Percentiles rank a stretch among this genome's conserved stretches.
phyloP scores from a whole-genome alignment of 2,888 invertebrate genomes.

The Dyspetes luteomarginatus region DNA sequence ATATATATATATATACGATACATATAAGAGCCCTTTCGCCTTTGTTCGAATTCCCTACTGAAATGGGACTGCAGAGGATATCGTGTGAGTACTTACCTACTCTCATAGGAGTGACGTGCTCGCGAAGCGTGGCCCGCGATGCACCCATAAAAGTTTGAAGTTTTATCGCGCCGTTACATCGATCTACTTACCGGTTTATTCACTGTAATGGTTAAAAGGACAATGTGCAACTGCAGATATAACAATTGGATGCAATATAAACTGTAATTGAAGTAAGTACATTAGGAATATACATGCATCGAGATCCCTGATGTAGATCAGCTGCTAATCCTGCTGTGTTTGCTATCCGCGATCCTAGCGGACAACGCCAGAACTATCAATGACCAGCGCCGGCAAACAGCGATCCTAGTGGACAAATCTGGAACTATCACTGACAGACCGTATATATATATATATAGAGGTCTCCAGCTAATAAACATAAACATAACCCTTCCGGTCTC shows the following conservation, averaged over 20 bases:
- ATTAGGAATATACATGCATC: conserved; percentile 31
- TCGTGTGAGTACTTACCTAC: too few species aligned
- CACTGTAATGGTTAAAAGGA: not conserved
- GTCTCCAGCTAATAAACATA: conserved; percentile 64
- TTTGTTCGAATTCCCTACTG: conserved; percentile 2
- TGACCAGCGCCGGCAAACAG: conserved; percentile 19
- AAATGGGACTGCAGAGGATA: not conserved
- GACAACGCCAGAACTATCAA: conserved; percentile 9
- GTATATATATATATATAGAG: too few species aligned
- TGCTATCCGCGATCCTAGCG: conserved; percentile 13
- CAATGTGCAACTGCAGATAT: not conserved
- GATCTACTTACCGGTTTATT: not conserved
- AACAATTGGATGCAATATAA: not conserved
- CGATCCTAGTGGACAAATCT: too few species aligned
- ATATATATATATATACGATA: too few species aligned
- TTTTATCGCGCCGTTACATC: not conserved
- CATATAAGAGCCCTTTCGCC: not conserved
- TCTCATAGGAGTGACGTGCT: not conserved
- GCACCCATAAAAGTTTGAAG: not conserved
- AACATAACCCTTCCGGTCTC: conserved; percentile 69
- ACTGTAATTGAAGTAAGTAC: conserved; percentile 10
- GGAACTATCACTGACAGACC: too few species aligned
- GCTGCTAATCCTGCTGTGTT: not conserved
- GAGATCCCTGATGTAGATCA: conserved; percentile 37
- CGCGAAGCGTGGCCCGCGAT: not conserved